Base-by-base conservation (phyloP, 1,140 invertebrate species). In the Liolophura sinensis region DNA sequence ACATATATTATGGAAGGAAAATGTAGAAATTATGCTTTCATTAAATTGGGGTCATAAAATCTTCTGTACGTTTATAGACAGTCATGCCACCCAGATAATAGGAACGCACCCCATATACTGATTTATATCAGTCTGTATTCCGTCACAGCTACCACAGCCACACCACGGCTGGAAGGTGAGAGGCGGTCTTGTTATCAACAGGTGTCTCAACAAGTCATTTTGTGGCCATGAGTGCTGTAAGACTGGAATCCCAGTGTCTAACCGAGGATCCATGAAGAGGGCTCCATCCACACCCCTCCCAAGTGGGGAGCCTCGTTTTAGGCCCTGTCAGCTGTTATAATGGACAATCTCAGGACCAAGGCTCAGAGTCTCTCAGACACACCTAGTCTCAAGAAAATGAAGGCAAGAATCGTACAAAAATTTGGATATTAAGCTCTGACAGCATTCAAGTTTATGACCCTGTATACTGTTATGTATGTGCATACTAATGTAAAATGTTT, bases 171-270 rank as follows among this genome's bases (percentile, higher is more conserved):
- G 58, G 12, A 40, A 55, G 57, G n/a, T 11, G 22, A 22, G 15
- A 40, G 49, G 4, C n/a, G 50, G 52, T 57, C 55, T 25, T 81
- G 79, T 68, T 64, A 70, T 58, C 79, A 81, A n/a, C 52, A 40
- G 63, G 14, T 81, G 79, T 65, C 48, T 62, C 22, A 74, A 80
- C 65, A 81, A 81, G 52, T 22, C 27, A 20, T 40, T 59, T 14
- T 81, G 79, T 72, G 72, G 62, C 22, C 79, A 81, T 60, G 66
- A 74, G 11, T 81, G 79, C 62, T 81, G 79, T 65, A 78, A 76
- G 55, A n/a, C 46, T 62, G 58, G 63, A 60, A 48, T 18, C 59
- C 58, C 54, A 27, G 24, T 18, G 54, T 7, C 11, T 55, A 22
- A 62, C 60, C 55, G 24, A 27, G 14, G 57, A 18, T 18, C 52